Evolutionary conservation across 2,888 invertebrate genomes (phyloP), one percentile per base, ranked within the genome.

Genomic region (Pristionchus exspectatus): DNA sequence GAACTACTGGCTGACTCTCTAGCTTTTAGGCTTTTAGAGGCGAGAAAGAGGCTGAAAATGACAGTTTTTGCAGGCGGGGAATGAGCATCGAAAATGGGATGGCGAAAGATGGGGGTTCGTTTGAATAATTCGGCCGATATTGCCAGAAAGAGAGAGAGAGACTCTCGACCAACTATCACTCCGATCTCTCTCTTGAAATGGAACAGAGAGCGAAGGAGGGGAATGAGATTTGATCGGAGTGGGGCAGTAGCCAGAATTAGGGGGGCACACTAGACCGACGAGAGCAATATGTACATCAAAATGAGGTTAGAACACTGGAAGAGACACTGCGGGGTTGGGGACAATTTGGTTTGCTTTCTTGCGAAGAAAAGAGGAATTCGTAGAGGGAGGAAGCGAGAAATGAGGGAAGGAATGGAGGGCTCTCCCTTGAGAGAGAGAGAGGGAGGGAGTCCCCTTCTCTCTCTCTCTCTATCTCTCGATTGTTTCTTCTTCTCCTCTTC

Each of bases 231-330:
- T 38, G 74, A 74, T 74, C 74, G 74, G 74, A n/a, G 63, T 21
- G 44, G 44, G 44, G 44, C 44, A 50, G 44, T 50, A 50, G 44
- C 10, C 12, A 50, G n/a, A n/a, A n/a, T n/a, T n/a, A n/a, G n/a
- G n/a, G n/a, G 44, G 12, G 44, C 9, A 12, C 44, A 50, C 44
- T 50, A 50, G 44, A 10, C 44, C 44, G 44, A 50, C 44, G 44
- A 63, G 63, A 63, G 50, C 77, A 44, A 81, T 81, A 50, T 81
- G 81, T 81, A 81, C 81, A 74, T 74, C 74, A 81, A 81, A 21
- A 72, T n/a, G 77, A 7, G 16, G 38, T 24, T 44, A 27, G 81
- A 81, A 81, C 50, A 54, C n/a, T 24, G n/a, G 44, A 24, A 7
- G 74, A 24, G 74, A 44, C 30, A 21, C 18, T 5, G 38, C 16